Base-by-base conservation (phyloP, 35 echinoderm and acorn worm species). In the Lytechinus pictus region DNA sequence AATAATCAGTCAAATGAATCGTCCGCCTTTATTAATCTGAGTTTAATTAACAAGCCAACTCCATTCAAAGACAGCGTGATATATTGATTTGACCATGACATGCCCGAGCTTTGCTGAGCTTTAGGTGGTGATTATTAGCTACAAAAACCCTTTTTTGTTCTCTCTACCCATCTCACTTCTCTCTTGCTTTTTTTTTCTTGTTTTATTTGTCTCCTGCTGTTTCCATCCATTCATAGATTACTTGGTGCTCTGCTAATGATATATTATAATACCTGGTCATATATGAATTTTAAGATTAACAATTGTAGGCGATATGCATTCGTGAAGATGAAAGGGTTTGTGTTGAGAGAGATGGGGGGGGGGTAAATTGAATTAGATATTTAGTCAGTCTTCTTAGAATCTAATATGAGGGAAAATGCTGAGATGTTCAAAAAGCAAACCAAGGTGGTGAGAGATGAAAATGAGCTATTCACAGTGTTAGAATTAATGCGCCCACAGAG, bases 1-100 rank as follows among this genome's bases (percentile, higher is more conserved):
- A 79, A 79, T 79, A 79, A 24, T 79, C 66, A 79, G 66, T 79
- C 66, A 79, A 79, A 79, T 24, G 66, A 79, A 79, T 79, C 66
- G 3, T 79, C 66, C 66, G n/a, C 66, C 19, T 79, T 79, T 79
- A 79, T 79, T 79, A 79, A 79, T 79, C 66, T 79, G 5, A 79
- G 66, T n/a, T 79, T 79, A 79, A 79, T 79, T 79, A 79, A 79
- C 66, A 79, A 4, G 19, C 19, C 19, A 16, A 79, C 66, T 79
- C 16, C 66, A 24, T 79, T 24, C 66, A 79, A 79, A 79, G 19
- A 79, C 66, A 79, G 66, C 66, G 8, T n/a, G 66, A 79, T 24
- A 24, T 79, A 79, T 79, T 79, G 66, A 79, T 79, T 79, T 79
- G 66, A 79, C 66, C 66, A 79, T 79, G 66, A 24, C 14, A 16